Evolutionary conservation across 2,888 invertebrate species (phyloP), one percentile per base, ranked within the genome.

Genomic region (Cephus pygmeus): DNA sequence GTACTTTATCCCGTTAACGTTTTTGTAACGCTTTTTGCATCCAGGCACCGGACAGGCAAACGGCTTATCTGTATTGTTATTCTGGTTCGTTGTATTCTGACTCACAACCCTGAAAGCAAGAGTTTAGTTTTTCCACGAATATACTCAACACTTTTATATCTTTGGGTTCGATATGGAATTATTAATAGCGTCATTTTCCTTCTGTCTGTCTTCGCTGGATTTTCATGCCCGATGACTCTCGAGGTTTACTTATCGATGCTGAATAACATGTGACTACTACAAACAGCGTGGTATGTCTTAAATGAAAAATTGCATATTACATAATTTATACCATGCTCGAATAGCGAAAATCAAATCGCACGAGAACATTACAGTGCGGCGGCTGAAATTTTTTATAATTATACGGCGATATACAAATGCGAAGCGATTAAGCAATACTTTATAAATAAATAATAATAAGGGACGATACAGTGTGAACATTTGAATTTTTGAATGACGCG

Each of bases 1-100:
- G 91, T 97, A 97, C 90, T 97, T 97, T 88, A 97, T 96, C 78
- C 97, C 97, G 91, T 97, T 97, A 79, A 96, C 95, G 90, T 97
- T 97, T 91, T 97, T 97, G 92, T 97, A 97, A 71, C 96, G 93
- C 90, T 97, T 97, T 91, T 96, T 96, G 92, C 97, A 97, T 74
- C 97, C 97, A 75, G 96, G 96, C 80, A 97, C 95, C 1, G 96
- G 96, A 90, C 97, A 97, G 11, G 95, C 95, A 92, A 96, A 97
- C 1, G 96, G 96, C 90, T 96, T 97, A 89, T 96, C 96, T 81
- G 92, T 79, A 83, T 82, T 84, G 78, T 80, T 85, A 79, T 82
- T 85, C 76, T 81, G 84, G 75, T 80, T 82, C 30, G 81, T 73
- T 75, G 79, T 77, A 76, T 78, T 81, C 77, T 82, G 84, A 83